These are phyloP conservation scores for Drosophila monieri DNA, from an alignment of 2,888 invertebrate genomes.

Conservation along the genomic window DNA sequence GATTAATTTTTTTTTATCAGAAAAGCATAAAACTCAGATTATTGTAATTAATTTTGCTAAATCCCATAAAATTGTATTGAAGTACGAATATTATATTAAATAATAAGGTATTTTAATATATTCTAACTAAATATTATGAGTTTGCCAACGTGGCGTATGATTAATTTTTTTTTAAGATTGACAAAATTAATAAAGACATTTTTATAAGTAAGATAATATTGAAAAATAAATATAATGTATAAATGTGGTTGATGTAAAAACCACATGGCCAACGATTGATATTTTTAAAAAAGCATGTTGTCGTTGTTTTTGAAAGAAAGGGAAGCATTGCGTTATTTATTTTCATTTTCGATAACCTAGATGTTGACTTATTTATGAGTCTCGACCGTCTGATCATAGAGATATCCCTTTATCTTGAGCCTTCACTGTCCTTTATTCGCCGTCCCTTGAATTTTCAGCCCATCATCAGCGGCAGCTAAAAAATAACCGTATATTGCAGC, in stretches of 20 bases:
- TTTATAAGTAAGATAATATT: too few species aligned
- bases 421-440: conserved; percentile 25
- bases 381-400: conserved; percentile 11
- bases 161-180: too few species aligned
- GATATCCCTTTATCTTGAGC: conserved; percentile 17
- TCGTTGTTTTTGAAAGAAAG: not conserved
- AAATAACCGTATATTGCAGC: conserved; percentile 39
- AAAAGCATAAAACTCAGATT: too few species aligned
- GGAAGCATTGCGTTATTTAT: not conserved
- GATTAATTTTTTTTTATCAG: not conserved
- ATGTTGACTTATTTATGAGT: conserved; percentile 2
- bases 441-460: conserved; percentile 29
- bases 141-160: too few species aligned
- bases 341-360: not conserved
- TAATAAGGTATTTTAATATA: too few species aligned
- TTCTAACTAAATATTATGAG: too few species aligned
- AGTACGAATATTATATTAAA: too few species aligned
- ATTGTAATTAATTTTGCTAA: not conserved
- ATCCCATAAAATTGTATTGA: too few species aligned
- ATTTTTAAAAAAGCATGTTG: not conserved
- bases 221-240: too few species aligned
- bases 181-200: too few species aligned
- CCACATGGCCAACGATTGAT: too few species aligned
- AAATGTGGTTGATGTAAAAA: too few species aligned
- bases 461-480: conserved; percentile 50